These are phyloP conservation scores for Bellardia pandia DNA, from an alignment of 2,888 invertebrate species.

Conservation along the genomic window DNA sequence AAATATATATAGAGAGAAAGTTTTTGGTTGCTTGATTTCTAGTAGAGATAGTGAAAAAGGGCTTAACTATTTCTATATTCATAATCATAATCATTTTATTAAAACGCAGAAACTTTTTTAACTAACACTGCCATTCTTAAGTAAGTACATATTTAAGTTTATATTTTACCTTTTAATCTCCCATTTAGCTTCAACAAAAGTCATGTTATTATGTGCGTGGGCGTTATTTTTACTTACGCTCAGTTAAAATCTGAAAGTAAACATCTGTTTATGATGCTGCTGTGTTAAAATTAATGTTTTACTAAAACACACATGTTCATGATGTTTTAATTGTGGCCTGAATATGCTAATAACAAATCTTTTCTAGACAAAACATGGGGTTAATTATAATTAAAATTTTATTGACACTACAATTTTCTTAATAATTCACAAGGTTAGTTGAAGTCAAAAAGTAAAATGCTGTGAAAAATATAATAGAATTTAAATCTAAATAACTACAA, in stretches of 20 bases:
- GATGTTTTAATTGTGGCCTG: neutral
- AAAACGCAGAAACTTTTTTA: no score
- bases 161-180: neutral
- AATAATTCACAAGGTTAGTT: constrained; percentile 55
- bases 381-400: constrained; percentile 50
- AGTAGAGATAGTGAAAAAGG: neutral
- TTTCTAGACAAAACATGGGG: constrained; percentile 11
- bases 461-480: constrained; percentile 38
- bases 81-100: no score
- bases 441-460: neutral
- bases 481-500: constrained; percentile 48
- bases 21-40: neutral
- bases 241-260: neutral
- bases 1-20: neutral
- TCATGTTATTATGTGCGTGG: neutral
- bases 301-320: neutral
- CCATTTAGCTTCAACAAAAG: neutral
- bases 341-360: neutral
- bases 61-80: neutral
- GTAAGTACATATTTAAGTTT: neutral
- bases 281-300: neutral
- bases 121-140: no score
- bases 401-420: constrained; percentile 48
- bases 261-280: neutral
- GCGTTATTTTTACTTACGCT: neutral